A percentile compares a stretch with the other conserved stretches of the same genome.
Evolutionary conservation across 2,797 vertebrate genomes (phyloP).

Genomic region (Sebastes flavidus): DNA sequence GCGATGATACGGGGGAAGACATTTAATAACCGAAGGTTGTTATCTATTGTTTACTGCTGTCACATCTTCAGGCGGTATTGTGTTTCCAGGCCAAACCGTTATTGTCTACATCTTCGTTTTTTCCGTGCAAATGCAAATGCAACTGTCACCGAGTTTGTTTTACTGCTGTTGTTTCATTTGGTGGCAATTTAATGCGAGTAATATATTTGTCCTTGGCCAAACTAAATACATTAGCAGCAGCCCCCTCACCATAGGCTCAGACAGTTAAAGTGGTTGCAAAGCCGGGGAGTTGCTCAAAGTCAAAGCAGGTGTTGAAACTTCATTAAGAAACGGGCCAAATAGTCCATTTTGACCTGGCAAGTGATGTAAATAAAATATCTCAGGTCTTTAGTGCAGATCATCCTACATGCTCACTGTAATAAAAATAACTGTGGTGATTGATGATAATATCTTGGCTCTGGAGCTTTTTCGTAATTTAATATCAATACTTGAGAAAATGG

Average conservation of each 20-base stretch:
- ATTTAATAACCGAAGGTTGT: conserved; percentile 58
- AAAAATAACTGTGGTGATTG: conserved; percentile 4
- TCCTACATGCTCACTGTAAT: neutral
- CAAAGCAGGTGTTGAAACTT: conserved; percentile 41
- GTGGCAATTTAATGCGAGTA: conserved; percentile 50
- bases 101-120: conserved; percentile 24
- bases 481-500: conserved; percentile 36
- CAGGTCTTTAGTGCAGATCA: neutral
- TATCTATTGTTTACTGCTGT: conserved; percentile 57
- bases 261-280: conserved; percentile 35
- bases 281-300: conserved; percentile 50
- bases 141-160: conserved; percentile 50
- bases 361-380: conserved; percentile 28
- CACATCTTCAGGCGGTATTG: conserved; percentile 25
- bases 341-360: conserved; percentile 40
- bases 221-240: conserved; percentile 55
- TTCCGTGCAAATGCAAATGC: conserved; percentile 34
- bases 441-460: conserved; percentile 5
- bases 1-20: conserved; percentile 44
- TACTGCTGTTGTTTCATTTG: conserved; percentile 43
- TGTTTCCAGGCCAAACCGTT: conserved; percentile 26
- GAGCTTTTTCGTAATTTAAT: conserved; percentile 8
- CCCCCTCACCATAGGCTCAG: conserved; percentile 37
- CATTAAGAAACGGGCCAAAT: conserved; percentile 27
- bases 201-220: conserved; percentile 60